These are phyloP conservation scores for Salvelinus alpinus DNA, from an alignment of 2,113 vertebrate genomes.

Conservation along the genomic window DNA sequence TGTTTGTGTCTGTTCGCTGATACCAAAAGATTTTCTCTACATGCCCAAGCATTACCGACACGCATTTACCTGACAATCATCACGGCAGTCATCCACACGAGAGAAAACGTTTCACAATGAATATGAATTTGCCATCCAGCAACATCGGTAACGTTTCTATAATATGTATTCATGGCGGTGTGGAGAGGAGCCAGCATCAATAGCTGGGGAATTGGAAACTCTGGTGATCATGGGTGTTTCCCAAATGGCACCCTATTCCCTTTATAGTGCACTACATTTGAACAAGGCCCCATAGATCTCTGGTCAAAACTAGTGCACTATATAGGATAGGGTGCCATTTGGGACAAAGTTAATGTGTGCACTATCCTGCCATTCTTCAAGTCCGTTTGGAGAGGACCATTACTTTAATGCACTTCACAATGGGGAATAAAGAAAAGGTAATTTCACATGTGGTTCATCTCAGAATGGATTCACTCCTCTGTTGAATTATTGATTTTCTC, in stretches of 20 bases:
- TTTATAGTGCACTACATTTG: too few relatives aligned
- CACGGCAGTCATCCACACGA: constrained; percentile 13
- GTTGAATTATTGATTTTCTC: constrained; percentile 33
- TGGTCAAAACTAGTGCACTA: too few relatives aligned
- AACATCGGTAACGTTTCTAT: constrained; percentile 10
- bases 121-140: background rate
- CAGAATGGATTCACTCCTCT: constrained; percentile 2
- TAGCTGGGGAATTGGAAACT: background rate
- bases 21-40: background rate
- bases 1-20: background rate
- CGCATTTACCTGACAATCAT: constrained; percentile 9
- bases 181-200: constrained; percentile 8
- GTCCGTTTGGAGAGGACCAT: constrained; percentile 32
- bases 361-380: constrained; percentile 5
- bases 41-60: background rate
- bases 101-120: constrained; percentile 1
- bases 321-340: too few relatives aligned
- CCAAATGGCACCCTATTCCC: too few relatives aligned
- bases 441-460: constrained; percentile 41
- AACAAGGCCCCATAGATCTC: too few relatives aligned
- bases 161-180: constrained; percentile 3
- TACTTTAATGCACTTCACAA: constrained; percentile 46
- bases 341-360: too few relatives aligned
- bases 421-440: constrained; percentile 28
- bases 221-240: constrained; percentile 13